phyloP scores from a whole-genome alignment of 2,797 vertebrate species.

The Setipinna tenuifilis region DNA sequence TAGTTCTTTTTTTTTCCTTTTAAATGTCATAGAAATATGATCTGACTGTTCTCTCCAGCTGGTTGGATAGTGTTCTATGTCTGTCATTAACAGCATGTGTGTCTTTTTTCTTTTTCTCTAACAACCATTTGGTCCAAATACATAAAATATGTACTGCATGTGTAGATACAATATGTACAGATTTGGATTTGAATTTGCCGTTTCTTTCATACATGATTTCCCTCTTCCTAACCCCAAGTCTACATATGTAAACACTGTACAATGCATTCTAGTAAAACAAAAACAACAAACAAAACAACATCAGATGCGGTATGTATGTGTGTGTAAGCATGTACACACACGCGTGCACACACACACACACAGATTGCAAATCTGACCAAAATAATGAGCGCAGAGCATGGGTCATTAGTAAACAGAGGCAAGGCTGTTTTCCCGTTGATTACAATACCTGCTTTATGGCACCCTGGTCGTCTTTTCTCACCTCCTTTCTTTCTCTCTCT shows the following conservation, averaged over 20 bases:
- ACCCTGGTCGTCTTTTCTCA: not conserved
- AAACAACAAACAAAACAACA: too few relatives aligned
- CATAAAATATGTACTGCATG: constrained; percentile 51
- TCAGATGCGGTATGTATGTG: not conserved
- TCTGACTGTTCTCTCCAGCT: not conserved
- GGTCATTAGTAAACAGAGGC: constrained; percentile 47
- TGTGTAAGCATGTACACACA: too few relatives aligned
- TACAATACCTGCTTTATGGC: constrained; percentile 33
- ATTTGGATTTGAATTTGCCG: constrained; percentile 44
- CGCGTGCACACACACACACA: constrained; percentile 32
- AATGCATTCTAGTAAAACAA: constrained; percentile 54
- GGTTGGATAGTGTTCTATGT: constrained; percentile 16
- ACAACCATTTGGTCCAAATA: constrained; percentile 69
- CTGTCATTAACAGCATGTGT: not conserved
- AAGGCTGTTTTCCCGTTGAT: constrained; percentile 22
- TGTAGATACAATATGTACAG: constrained; percentile 54
- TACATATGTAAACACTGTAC: constrained; percentile 64
- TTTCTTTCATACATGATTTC: constrained; percentile 32
- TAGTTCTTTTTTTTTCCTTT: not conserved
- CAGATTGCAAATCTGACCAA: constrained; percentile 47
- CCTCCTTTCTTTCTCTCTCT: too few relatives aligned
- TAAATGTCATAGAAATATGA: constrained; percentile 11
- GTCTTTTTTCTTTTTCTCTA: constrained; percentile 45
- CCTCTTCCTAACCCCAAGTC: constrained; percentile 37
- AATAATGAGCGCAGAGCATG: constrained; percentile 42